Evolutionary conservation across 1,140 invertebrate species (phyloP).

Genomic region (Medauroidea extradentata): DNA sequence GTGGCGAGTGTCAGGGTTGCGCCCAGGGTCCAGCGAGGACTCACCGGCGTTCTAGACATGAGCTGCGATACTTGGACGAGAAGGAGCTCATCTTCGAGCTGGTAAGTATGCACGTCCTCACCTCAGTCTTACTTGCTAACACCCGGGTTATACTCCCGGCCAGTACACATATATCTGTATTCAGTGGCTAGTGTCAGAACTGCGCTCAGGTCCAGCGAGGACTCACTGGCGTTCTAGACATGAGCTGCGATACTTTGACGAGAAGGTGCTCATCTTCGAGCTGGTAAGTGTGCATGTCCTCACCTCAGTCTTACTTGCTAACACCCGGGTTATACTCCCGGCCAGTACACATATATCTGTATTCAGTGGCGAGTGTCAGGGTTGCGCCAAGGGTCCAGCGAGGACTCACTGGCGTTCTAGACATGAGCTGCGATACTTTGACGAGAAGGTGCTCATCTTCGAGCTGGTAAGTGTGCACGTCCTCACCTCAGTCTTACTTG

Average conservation of each 20-base stretch:
- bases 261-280: constrained; percentile 93
- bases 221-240: constrained; percentile 66
- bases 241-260: constrained; percentile 82
- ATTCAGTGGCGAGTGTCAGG: too few species aligned
- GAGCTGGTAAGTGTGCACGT: constrained; percentile 85
- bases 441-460: constrained; percentile 93
- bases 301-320: too few species aligned
- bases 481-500: too few species aligned
- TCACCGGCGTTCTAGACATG: constrained; percentile 70
- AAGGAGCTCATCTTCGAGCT: constrained; percentile 94
- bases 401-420: constrained; percentile 63
- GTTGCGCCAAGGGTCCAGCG: too few species aligned
- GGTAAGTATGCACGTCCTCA: constrained; percentile 61
- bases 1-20: neutral
- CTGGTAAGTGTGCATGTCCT: too few species aligned
- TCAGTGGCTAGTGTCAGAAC: too few species aligned
- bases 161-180: too few species aligned
- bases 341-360: too few species aligned
- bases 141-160: too few species aligned
- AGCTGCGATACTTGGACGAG: constrained; percentile 84
- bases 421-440: constrained; percentile 79
- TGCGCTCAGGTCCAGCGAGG: constrained; percentile 43
- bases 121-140: too few species aligned
- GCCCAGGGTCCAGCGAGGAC: constrained; percentile 41
- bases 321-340: too few species aligned